Evolutionary conservation across 1,140 invertebrate genomes (phyloP).

Genomic region (Dendrolimus kikuchii): DNA sequence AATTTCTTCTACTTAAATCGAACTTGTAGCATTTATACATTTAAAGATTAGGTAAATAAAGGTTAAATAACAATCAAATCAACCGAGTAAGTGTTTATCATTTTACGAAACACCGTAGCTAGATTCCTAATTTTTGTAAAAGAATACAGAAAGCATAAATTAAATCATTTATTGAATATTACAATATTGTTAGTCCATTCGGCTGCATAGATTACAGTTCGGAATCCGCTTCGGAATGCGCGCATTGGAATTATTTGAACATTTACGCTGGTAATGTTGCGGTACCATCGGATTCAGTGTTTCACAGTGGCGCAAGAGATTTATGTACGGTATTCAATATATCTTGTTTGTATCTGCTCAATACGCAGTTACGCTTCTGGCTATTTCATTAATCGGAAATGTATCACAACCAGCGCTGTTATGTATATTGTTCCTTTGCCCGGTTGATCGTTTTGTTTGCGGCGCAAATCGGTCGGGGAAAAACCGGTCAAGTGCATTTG

Average conservation of each 20-base stretch:
- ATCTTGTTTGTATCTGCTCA: constrained; percentile 22
- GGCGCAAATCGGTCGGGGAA: no score
- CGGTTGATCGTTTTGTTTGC: no score
- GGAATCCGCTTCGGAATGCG: constrained; percentile 22
- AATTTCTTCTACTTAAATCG: no score
- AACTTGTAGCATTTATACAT: no score
- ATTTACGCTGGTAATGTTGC: constrained; percentile 26
- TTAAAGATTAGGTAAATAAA: no score
- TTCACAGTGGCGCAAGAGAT: constrained; percentile 20
- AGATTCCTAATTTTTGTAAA: no score
- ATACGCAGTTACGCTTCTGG: constrained; percentile 9
- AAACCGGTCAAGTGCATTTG: no score
- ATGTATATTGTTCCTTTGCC: no score
- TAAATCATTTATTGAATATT: constrained; percentile 2
- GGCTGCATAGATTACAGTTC: constrained; percentile 21
- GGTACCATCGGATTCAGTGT: constrained; percentile 21
- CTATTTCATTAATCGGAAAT: constrained; percentile 14
- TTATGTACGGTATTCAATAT: constrained; percentile 32
- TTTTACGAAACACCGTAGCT: no score
- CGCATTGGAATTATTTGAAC: constrained; percentile 34
- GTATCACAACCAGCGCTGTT: constrained; percentile 4
- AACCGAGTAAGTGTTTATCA: no score
- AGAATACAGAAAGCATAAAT: no score
- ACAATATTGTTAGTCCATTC: not conserved
- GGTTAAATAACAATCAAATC: no score